phyloP scores from a whole-genome alignment of 2,113 vertebrate genomes.

The Tetrao urogallus region DNA sequence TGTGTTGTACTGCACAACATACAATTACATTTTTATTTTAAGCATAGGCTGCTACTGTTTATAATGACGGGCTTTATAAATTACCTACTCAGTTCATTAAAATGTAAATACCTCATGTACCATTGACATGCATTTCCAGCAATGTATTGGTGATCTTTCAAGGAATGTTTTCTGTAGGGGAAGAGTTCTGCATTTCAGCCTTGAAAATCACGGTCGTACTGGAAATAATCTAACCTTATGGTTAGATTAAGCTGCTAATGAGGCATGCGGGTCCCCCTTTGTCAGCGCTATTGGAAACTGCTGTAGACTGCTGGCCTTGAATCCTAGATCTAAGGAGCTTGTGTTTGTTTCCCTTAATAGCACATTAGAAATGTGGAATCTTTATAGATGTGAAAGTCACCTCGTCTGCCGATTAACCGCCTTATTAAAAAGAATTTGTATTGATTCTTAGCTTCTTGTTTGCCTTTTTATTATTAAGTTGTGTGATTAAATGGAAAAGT shows the following conservation, averaged over 20 bases:
- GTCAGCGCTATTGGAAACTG: conserved; percentile 34
- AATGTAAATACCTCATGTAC: not conserved
- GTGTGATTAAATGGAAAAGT: not conserved
- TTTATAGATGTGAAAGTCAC: not conserved
- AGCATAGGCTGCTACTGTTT: not conserved
- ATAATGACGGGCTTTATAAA: too few relatives aligned
- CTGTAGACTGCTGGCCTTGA: conserved; percentile 35
- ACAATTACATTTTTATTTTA: not conserved
- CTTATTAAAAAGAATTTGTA: conserved; percentile 7
- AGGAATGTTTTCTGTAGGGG: not conserved
- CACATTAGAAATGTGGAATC: not conserved
- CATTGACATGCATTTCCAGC: not conserved
- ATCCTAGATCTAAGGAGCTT: conserved; percentile 15
- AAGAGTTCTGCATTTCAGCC: not conserved
- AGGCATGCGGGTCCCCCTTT: conserved; percentile 34
- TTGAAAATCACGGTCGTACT: accelerated
- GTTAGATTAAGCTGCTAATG: conserved; percentile 62
- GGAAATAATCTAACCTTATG: conserved; percentile 45
- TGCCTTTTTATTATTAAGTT: not conserved
- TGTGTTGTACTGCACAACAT: not conserved
- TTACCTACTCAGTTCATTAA: not conserved
- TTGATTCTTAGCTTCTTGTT: conserved; percentile 20
- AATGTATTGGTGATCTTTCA: not conserved
- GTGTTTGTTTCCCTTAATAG: conserved; percentile 23
- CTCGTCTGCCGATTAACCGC: not conserved